Evolutionary conservation across 2,797 vertebrate genomes (phyloP), one percentile per base, ranked within the genome.

Genomic region (Leptoclinus maculatus): DNA sequence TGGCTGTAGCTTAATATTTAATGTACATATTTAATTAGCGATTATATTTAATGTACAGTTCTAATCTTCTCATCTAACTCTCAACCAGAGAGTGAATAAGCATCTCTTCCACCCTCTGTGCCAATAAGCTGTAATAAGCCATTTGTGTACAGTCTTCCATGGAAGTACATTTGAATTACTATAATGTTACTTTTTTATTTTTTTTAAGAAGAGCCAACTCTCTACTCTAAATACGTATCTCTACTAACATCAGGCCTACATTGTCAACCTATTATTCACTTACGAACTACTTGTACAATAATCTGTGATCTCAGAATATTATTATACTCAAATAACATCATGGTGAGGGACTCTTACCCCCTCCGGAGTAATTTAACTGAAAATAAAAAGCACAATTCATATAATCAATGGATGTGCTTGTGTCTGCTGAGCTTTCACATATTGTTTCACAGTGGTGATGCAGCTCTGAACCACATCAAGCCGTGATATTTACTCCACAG

Each of bases 401-500:
- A 8, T 38, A 56, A 66, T 58, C 32, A 29, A 17, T 41, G 11
- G 6, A 49, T 43, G 32, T 64, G 23, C 23, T 75, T 68, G 65
- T 45, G 23, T 74, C 49, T 74, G 63, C n/a, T 64, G 56, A 80
- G 39, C 29, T 47, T 27, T 75, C 39, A 62, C 34, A 73, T 47
- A n/a, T 65, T 71, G 51, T 78, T 82, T 80, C 43, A 76, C 59
- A 62, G 65, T 2, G 16, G 23, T 23, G 27, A 62, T 5, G 21
- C 27, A 53, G 47, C 19, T 4, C 16, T 72, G 49, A 79, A 67
- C 53, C 69, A 25, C 17, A 4, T 70, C 25, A 5, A 27, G 69
- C 11, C 3, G 0, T 70, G 60, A 32, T 29, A 80, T 80, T 83
- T 59, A 19, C 16, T 79, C 49, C 57, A 63, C 56, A 29, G 66